These are phyloP conservation scores for Perca schrenkii DNA, from an alignment of 2,113 vertebrate genomes.

Conservation along the genomic window DNA sequence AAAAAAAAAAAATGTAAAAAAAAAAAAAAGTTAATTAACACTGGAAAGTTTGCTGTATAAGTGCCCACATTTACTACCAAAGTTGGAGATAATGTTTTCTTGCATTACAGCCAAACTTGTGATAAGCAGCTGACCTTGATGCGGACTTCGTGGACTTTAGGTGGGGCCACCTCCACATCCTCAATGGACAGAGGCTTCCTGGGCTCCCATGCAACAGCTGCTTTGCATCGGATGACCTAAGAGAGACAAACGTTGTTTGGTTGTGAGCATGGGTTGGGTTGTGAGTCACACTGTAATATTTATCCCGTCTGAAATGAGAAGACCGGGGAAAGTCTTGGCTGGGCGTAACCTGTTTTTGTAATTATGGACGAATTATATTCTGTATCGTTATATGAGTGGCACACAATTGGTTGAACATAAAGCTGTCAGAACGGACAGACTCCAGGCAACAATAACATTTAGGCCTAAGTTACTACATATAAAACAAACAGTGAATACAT, in stretches of 20 bases:
- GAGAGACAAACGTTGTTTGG: neutral
- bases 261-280: neutral
- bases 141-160: constrained; percentile 83
- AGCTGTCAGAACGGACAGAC: neutral
- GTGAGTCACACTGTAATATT: neutral
- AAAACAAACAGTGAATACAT: neutral
- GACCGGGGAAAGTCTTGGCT: no score
- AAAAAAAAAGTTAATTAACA: neutral
- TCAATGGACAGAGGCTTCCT: constrained; percentile 80
- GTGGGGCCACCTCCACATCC: constrained; percentile 86
- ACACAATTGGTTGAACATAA: neutral
- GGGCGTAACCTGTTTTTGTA: neutral
- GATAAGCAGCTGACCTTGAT: constrained; percentile 77
- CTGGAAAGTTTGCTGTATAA: neutral
- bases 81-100: no score
- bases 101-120: neutral
- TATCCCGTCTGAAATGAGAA: neutral
- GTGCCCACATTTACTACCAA: neutral
- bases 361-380: fast-evolving
- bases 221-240: constrained; percentile 86
- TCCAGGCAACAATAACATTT: neutral
- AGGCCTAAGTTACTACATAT: no score
- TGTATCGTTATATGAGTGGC: no score
- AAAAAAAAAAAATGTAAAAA: no score
- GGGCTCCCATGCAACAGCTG: constrained; percentile 84